These are phyloP conservation scores for Hepsetus odoe DNA, from an alignment of 2,113 vertebrate genomes.

Conservation along the genomic window DNA sequence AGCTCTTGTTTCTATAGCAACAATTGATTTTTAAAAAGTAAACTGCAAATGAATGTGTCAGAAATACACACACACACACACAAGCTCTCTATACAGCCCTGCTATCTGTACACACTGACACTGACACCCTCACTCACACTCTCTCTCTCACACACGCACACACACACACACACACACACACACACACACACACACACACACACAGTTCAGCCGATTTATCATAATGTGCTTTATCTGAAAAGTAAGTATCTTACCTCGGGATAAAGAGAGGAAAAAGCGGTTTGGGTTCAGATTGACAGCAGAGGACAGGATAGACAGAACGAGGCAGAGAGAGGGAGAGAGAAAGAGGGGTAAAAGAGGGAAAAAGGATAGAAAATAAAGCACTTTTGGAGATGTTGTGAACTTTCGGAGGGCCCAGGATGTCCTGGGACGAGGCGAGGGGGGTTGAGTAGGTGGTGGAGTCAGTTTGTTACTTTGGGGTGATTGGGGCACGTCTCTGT, in stretches of 20 bases:
- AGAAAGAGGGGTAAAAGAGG: neutral
- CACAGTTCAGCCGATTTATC: constrained; percentile 82
- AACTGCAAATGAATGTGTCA: no score
- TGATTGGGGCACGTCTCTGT: no score
- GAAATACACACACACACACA: constrained; percentile 32
- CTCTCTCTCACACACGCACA: constrained; percentile 44
- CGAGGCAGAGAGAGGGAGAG: constrained; percentile 41
- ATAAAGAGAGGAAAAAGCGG: constrained; percentile 82
- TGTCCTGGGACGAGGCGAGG: no score
- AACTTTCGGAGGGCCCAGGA: no score
- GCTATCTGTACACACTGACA: no score
- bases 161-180: constrained; percentile 54
- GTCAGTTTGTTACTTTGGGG: no score
- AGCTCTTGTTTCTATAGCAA: no score
- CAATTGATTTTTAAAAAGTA: no score
- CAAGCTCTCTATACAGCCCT: neutral
- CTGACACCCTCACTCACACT: constrained; percentile 54
- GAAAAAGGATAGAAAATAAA: neutral
- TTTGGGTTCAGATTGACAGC: constrained; percentile 79
- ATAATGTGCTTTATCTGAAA: constrained; percentile 84
- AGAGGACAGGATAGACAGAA: constrained; percentile 70
- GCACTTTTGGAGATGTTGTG: no score
- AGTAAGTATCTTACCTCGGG: constrained; percentile 81
- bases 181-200: constrained; percentile 69
- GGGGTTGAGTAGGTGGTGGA: no score